A percentile compares a stretch with the other conserved stretches of the same genome.
These are phyloP conservation scores for Lithophane semibrunnea DNA, from an alignment of 2,888 invertebrate genomes.

Conservation along the genomic window DNA sequence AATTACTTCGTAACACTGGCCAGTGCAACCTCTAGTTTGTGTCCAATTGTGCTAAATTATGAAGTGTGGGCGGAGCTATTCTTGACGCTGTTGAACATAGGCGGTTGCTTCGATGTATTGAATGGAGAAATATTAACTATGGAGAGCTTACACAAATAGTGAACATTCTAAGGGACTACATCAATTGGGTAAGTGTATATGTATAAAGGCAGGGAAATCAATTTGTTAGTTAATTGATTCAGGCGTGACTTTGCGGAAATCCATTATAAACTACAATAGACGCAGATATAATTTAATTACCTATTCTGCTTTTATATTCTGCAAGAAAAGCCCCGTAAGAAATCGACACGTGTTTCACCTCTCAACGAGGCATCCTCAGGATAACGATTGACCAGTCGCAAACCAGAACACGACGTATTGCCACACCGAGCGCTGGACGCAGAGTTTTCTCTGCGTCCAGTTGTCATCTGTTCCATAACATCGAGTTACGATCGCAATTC, in stretches of 20 bases:
- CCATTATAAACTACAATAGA: too few relatives aligned
- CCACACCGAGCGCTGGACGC: too few relatives aligned
- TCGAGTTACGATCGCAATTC: not conserved
- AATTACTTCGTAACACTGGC: conserved; percentile 1
- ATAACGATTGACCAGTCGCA: too few relatives aligned
- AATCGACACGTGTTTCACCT: too few relatives aligned
- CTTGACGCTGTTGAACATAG: conserved; percentile 36
- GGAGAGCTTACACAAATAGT: not conserved
- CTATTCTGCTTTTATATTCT: too few relatives aligned
- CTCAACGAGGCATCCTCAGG: too few relatives aligned
- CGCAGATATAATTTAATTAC: too few relatives aligned
- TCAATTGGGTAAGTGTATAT: not conserved
- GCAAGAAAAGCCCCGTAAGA: too few relatives aligned
- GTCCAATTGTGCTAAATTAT: conserved; percentile 53
- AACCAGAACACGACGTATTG: too few relatives aligned
- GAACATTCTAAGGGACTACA: not conserved
- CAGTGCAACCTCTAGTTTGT: conserved; percentile 33
- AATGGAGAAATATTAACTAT: conserved; percentile 11
- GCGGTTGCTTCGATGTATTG: conserved; percentile 22
- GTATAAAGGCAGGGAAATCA: not conserved
- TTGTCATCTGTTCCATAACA: not conserved
- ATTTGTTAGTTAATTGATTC: too few relatives aligned
- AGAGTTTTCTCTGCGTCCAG: too few relatives aligned
- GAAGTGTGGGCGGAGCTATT: conserved; percentile 59
- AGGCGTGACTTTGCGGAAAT: too few relatives aligned